Base-by-base conservation (phyloP, 2,888 invertebrate genomes). In the Machimus atricapillus region DNA sequence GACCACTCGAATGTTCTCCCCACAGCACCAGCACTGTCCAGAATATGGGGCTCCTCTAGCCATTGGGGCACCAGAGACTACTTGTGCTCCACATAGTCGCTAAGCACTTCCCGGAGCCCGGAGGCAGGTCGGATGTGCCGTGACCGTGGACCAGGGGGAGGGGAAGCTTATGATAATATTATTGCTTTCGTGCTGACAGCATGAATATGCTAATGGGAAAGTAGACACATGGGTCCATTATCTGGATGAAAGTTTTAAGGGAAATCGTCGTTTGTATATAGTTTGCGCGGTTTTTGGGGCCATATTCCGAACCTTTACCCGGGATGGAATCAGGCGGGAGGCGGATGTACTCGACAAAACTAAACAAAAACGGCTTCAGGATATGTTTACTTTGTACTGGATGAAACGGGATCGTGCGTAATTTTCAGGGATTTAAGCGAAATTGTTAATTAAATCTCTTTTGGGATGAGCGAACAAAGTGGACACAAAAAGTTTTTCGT, bases 181-280 rank as follows among this genome's bases (percentile, higher is more conserved):
- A 81, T 56, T 52, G 31, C 56, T 7, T 52, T 27, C 27, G 23
- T 56, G 56, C 81, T 81, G 81, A 56, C 81, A 81, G 56, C 31
- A 56, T 56, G 31, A 81, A 81, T 81, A 81, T 81, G 81, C 56
- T 81, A 81, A 81, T 81, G 81, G 81, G 56, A 52, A 56, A 56
- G 56, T 56, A 81, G 81, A 81, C 81, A 81, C 81, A 81, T 81
- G 81, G 81, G 56, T 81, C 81, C 81, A 81, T 81, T 81, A 81
- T 81, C 81, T 81, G 31, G 81, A 81, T 81, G 81, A 81, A 81
- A 81, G 34, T 81, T 81, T 81, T 34, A n/a, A 56, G 52, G 34
- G 9, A 58, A 81, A 27, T 31, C 31, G n/a, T 31, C 56, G 56
- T 40, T 40, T 14, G 43, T 46, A 46, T 46, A 23, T 78, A 78